These are phyloP conservation scores for Lithophane socia DNA, from an alignment of 2,888 invertebrate species.

Conservation along the genomic window DNA sequence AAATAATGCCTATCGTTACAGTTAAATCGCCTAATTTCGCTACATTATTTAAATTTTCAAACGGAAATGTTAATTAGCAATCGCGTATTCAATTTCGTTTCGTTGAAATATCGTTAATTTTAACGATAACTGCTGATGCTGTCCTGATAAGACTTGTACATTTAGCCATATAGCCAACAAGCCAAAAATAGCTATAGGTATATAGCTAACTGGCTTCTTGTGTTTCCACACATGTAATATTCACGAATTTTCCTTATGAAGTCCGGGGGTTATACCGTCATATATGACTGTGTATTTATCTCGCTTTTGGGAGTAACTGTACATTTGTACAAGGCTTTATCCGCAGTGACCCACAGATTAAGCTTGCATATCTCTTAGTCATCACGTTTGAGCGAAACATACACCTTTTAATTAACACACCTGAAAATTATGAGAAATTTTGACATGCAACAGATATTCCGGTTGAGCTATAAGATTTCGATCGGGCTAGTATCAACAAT, in stretches of 20 bases:
- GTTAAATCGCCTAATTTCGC: slow-evolving; percentile 40
- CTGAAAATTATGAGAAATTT: background rate
- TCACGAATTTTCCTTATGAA: slow-evolving; percentile 49
- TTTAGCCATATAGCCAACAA: background rate
- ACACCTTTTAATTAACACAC: slow-evolving; percentile 28
- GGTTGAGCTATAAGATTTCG: background rate
- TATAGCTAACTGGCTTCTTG: slow-evolving; percentile 34
- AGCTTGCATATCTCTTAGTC: slow-evolving; percentile 29
- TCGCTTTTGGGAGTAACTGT: slow-evolving; percentile 22
- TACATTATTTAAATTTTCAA: slow-evolving; percentile 63
- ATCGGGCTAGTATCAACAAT: background rate
- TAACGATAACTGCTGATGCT: slow-evolving; percentile 64
- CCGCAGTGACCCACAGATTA: slow-evolving; percentile 54
- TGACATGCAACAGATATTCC: background rate
- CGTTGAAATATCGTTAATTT: slow-evolving; percentile 67
- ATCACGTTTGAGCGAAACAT: slow-evolving; percentile 7
- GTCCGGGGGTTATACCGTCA: slow-evolving; percentile 10
- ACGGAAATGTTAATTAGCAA: slow-evolving; percentile 69
- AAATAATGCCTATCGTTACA: slow-evolving; percentile 25
- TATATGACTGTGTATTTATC: slow-evolving; percentile 22
- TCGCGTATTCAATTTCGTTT: slow-evolving; percentile 56
- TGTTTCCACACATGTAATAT: slow-evolving; percentile 40
- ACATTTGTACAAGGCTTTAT: slow-evolving; percentile 26
- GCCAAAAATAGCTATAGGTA: slow-evolving; percentile 9
- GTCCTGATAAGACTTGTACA: slow-evolving; percentile 19